These are phyloP conservation scores for Gortyna flavago DNA, from an alignment of 2,888 invertebrate genomes.

Conservation along the genomic window DNA sequence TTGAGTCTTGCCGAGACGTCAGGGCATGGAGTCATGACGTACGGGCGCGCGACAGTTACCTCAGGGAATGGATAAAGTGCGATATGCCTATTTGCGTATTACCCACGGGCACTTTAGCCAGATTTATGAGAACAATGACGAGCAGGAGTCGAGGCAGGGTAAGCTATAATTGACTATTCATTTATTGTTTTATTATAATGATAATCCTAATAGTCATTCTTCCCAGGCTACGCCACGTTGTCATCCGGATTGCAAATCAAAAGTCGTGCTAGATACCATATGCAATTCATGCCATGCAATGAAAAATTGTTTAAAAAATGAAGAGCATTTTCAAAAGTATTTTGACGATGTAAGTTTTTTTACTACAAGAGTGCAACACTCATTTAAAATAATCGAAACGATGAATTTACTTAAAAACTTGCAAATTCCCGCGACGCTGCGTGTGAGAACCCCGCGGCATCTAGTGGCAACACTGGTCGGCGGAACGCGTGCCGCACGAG, in stretches of 20 bases:
- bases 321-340: slow-evolving; percentile 79
- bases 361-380: neutral
- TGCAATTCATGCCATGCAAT: slow-evolving; percentile 81
- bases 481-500: too few species aligned
- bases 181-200: neutral
- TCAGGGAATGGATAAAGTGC: slow-evolving; percentile 86
- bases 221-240: slow-evolving; percentile 79
- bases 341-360: slow-evolving; percentile 79
- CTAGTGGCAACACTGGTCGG: too few species aligned
- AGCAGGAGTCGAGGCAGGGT: slow-evolving; percentile 77
- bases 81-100: slow-evolving; percentile 82
- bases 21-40: slow-evolving; percentile 90
- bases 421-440: too few species aligned
- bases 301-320: slow-evolving; percentile 78
- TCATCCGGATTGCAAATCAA: slow-evolving; percentile 84
- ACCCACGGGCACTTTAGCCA: slow-evolving; percentile 74
- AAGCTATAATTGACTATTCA: slow-evolving; percentile 46
- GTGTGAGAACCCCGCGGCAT: too few species aligned
- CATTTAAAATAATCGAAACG: neutral
- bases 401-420: neutral
- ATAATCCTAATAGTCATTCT: slow-evolving; percentile 20
- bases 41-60: slow-evolving; percentile 73
- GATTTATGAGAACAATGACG: slow-evolving; percentile 78
- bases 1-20: slow-evolving; percentile 88
- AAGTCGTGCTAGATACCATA: slow-evolving; percentile 81